Base-by-base conservation (phyloP, 2,797 vertebrate genomes). In the Cyprinodon diabolis region DNA sequence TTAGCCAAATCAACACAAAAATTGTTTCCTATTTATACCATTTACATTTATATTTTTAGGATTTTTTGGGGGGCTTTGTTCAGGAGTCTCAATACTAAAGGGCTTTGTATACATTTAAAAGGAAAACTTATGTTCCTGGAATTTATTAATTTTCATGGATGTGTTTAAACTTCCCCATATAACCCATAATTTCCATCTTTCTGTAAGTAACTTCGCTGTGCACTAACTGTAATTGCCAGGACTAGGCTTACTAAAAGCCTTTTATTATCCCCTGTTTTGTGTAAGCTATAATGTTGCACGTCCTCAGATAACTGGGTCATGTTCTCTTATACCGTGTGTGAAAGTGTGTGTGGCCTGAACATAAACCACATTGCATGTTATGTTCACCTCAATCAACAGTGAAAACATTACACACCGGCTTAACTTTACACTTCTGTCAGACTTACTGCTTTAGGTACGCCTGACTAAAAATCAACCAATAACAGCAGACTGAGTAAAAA, bases 281-380 rank as follows among this genome's bases (percentile, higher is more conserved):
- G 71, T 72, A 76, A 87, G 79, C 87, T 81, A 82, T 83, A 86
- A 88, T 91, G 87, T 55, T 76, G 79, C 4, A 43, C 77, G 84
- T 89, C 86, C 89, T 90, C 47, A 84, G 82, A 90, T 88, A 92
- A 92, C 87, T 89, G 85, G 90, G 87, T 90, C 89, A 89, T 57
- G 78, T 72, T 80, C 81, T 85, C 79, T 85, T 90, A 85, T 89
- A 89, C 83, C 82, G 86, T 81, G 86, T 86, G 87, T 45, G 68
- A 80, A 78, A 58, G 72, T 70, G 74, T 66, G 63, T 74, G 81
- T 80, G 79, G 77, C 77, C 83, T 87, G 77, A 85, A 87, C 86
- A 90, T 90, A 90, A 87, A 88, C 75, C 63, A 58, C 79, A 83
- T 83, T 85, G 77, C 84, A 90, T 85, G 82, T 89, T 88, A 89